Evolutionary conservation across 1,140 invertebrate genomes (phyloP), one percentile per base, ranked within the genome.

Genomic region (Lucilia cuprina): DNA sequence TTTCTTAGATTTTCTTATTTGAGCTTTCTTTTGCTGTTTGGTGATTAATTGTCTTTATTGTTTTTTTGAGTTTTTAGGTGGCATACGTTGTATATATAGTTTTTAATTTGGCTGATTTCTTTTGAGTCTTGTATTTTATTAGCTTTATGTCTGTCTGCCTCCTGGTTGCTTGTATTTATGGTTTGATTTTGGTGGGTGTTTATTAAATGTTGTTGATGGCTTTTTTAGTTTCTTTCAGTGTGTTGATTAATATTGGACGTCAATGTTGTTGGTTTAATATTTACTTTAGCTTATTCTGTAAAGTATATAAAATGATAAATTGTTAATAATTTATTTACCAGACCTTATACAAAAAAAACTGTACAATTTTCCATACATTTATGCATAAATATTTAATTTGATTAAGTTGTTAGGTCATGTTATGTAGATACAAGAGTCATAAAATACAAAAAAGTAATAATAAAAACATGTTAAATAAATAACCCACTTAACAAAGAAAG

Each of bases 211-310:
- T 55, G 50, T 12, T 14, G 50, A 55, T 55, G 41, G 41, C 50
- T 13, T 55, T 55, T 55, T 5, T 55, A 14, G 65, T 12, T 70
- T 1, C 5, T 21, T 70, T 70, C 10, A 0, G 60, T n/a, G 14
- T 70, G 65, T 70, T 70, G n/a, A 21, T 21, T 70, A 70, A 25
- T 70, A n/a, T 60, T 60, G 65, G 65, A 70, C 65, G 65, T 25
- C 65, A 70, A 70, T 70, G 65, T 70, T 70, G 65, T 70, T 70
- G 65, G 21, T 70, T 30, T 21, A 70, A 70, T 70, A 70, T 70
- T 19, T 19, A 70, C n/a, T 70, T 70, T 70, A 41, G 5, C 41
- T 10, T 41, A 7, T 41, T 41, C 41, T 41, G 41, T 10, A 41
- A 41, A 41, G 41, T 8, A 41, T 41, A 41, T 41, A 41, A 41